Percentiles rank a stretch among this genome's conserved stretches.
Evolutionary conservation across 1,140 invertebrate genomes (phyloP).

Genomic region (Steinernema feltiae): DNA sequence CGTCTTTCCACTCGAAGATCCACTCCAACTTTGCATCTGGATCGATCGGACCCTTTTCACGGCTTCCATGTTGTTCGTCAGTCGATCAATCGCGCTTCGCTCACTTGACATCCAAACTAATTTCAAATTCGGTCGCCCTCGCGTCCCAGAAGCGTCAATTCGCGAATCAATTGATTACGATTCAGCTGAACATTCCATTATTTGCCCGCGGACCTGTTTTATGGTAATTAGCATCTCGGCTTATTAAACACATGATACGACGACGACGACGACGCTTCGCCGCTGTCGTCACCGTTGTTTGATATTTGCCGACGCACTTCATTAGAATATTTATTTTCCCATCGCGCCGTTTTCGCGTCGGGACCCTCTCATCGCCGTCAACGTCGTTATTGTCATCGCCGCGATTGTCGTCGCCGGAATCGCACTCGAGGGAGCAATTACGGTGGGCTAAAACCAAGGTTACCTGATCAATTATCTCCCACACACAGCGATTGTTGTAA

Average conservation of each 20-base stretch:
- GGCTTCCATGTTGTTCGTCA: too few relatives aligned
- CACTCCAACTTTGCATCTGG: too few relatives aligned
- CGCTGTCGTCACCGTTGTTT: background rate
- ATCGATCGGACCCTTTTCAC: too few relatives aligned
- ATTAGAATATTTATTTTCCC: slow-evolving; percentile 12
- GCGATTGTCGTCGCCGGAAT: background rate
- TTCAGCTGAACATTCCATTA: too few relatives aligned
- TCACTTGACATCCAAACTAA: too few relatives aligned
- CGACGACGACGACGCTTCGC: background rate
- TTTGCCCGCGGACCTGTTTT: background rate
- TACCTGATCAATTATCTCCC: slow-evolving; percentile 13
- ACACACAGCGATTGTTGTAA: background rate
- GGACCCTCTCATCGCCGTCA: background rate
- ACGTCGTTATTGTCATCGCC: background rate
- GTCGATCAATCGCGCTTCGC: too few relatives aligned
- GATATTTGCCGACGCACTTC: background rate
- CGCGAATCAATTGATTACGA: too few relatives aligned
- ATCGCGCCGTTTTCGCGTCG: background rate
- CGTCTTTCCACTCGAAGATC: too few relatives aligned
- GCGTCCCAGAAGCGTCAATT: too few relatives aligned
- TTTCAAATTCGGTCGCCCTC: too few relatives aligned
- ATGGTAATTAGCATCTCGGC: slow-evolving; percentile 7
- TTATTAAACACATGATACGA: slow-evolving; percentile 10
- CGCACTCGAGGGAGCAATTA: slow-evolving; percentile 13
- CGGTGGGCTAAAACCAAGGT: slow-evolving; percentile 14